These are phyloP conservation scores for Diplodus sargus DNA, from an alignment of 2,797 vertebrate species.

Conservation along the genomic window DNA sequence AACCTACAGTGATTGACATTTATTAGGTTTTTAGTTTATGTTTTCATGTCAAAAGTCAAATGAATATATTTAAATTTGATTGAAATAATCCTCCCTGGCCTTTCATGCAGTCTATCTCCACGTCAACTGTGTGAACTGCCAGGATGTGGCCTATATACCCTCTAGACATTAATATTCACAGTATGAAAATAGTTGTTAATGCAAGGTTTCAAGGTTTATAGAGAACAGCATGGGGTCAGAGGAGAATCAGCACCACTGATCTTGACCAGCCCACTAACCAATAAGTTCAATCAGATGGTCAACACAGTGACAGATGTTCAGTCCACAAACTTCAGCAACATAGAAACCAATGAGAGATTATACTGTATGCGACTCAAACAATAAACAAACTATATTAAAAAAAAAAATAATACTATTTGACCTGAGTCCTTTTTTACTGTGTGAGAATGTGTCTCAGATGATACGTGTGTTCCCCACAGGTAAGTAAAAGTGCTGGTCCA, in stretches of 20 bases:
- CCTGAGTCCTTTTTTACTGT: slow-evolving; percentile 49
- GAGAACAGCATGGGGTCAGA: slow-evolving; percentile 50
- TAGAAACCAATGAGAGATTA: slow-evolving; percentile 83
- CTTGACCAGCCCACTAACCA: slow-evolving; percentile 58
- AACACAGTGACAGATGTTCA: slow-evolving; percentile 66
- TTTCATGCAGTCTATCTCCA: slow-evolving; percentile 27
- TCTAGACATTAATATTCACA: slow-evolving; percentile 38
- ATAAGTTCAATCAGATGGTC: slow-evolving; percentile 61
- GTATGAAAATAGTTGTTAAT: slow-evolving; percentile 47
- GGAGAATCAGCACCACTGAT: slow-evolving; percentile 56
- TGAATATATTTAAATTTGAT: slow-evolving; percentile 35
- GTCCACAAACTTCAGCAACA: slow-evolving; percentile 81
- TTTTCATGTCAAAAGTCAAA: slow-evolving; percentile 44
- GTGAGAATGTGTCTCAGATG: slow-evolving; percentile 12
- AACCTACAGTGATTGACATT: slow-evolving; percentile 39
- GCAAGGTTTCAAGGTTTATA: slow-evolving; percentile 42
- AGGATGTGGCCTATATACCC: slow-evolving; percentile 29
- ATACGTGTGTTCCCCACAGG: background rate
- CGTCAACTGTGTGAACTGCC: slow-evolving; percentile 52
- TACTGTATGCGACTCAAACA: slow-evolving; percentile 86
- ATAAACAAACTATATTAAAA: slow-evolving; percentile 77
- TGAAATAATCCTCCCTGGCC: slow-evolving; percentile 34
- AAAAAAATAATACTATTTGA: slow-evolving; percentile 80
- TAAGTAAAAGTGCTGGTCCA: background rate
- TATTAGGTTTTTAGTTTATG: slow-evolving; percentile 38